phyloP scores from a whole-genome alignment of 2,888 invertebrate species.

The Nemotelus pantherinus region DNA sequence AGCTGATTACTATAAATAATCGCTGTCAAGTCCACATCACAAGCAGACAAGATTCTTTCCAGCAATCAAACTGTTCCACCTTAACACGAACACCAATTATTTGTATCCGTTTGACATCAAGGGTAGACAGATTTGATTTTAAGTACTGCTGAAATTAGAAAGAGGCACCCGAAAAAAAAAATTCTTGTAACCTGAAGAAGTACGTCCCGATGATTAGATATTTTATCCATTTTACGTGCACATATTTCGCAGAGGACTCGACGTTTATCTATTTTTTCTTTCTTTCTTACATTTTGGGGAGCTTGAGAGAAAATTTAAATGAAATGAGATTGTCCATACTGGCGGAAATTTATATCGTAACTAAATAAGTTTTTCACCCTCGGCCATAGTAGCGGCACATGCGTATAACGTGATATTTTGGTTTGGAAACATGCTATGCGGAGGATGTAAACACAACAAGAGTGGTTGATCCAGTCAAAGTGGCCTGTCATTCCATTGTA shows the following conservation, averaged over 20 bases:
- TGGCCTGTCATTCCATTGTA: conserved; percentile 36
- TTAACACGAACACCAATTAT: background rate
- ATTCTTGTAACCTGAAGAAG: background rate
- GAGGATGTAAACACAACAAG: too few species aligned
- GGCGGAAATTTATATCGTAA: conserved; percentile 23
- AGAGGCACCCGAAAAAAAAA: background rate
- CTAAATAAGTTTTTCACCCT: conserved; percentile 21
- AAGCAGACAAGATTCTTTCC: too few species aligned
- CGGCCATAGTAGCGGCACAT: background rate
- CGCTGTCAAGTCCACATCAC: too few species aligned
- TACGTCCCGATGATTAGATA: conserved; percentile 8
- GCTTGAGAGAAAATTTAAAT: conserved; percentile 23
- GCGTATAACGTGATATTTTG: conserved; percentile 21
- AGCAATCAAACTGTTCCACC: background rate
- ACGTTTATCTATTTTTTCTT: too few species aligned
- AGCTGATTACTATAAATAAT: too few species aligned
- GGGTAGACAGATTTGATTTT: conserved; percentile 47
- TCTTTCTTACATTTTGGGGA: background rate
- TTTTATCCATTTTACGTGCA: conserved; percentile 16
- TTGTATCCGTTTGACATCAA: conserved; percentile 9
- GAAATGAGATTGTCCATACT: conserved; percentile 11
- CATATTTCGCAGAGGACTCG: background rate
- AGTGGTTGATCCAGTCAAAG: too few species aligned
- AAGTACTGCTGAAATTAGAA: conserved; percentile 31
- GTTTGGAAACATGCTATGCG: background rate